Evolutionary conservation across 2,888 invertebrate genomes (phyloP).

Genomic region (Marasmarcha lunaedactyla): DNA sequence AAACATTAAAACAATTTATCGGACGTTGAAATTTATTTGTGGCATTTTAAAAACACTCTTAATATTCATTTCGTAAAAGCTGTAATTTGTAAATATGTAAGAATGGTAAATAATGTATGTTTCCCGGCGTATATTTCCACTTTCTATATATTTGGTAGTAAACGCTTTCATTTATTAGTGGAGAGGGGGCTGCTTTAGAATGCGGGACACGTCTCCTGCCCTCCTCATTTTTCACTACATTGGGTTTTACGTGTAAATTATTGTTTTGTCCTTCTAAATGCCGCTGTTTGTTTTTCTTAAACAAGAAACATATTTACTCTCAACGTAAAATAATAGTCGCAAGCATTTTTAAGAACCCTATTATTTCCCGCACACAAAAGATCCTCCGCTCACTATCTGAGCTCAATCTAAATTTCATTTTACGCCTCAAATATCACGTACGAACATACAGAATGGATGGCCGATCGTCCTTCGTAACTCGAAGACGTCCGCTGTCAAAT

Average conservation of each 20-base stretch:
- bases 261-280: constrained; percentile 35
- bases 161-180: no score
- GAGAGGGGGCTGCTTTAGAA: no score
- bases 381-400: constrained; percentile 36
- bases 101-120: no score
- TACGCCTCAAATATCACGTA: constrained; percentile 65
- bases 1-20: no score
- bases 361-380: background rate
- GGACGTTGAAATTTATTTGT: no score
- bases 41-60: no score
- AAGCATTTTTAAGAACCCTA: background rate
- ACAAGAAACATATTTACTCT: no score
- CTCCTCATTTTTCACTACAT: constrained; percentile 69
- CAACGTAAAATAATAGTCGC: no score
- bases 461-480: constrained; percentile 47
- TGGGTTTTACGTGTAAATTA: constrained; percentile 67
- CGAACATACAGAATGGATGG: constrained; percentile 57
- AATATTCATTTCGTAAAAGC: no score
- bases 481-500: constrained; percentile 65
- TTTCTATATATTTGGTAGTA: no score
- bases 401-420: constrained; percentile 68
- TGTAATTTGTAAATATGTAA: no score
- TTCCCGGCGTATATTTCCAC: no score
- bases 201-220: constrained; percentile 10
- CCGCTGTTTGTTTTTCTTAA: constrained; percentile 26